A percentile compares a stretch with the other conserved stretches of the same genome.
These are phyloP conservation scores for Hermatobates lingyangjiaoensis DNA, from an alignment of 1,140 invertebrate species.

Conservation along the genomic window DNA sequence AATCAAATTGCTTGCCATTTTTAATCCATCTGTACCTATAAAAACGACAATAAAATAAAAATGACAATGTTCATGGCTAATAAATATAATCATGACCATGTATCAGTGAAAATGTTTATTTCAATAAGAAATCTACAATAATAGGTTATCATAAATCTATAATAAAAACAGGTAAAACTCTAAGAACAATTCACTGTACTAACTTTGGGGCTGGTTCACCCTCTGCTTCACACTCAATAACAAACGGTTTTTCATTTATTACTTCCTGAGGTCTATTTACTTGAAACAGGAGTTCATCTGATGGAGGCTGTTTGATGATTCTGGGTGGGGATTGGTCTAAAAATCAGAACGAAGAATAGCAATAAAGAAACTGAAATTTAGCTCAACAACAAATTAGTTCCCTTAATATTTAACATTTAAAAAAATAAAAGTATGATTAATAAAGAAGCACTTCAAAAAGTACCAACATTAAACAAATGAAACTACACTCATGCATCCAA, in stretches of 20 bases:
- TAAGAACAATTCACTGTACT: slow-evolving; percentile 23
- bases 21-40: slow-evolving; percentile 86
- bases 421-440: too few species aligned
- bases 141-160: background rate
- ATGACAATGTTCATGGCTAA: background rate
- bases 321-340: slow-evolving; percentile 65
- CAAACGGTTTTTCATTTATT: slow-evolving; percentile 83
- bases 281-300: slow-evolving; percentile 78
- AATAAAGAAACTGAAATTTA: too few species aligned
- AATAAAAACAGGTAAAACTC: background rate
- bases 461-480: too few species aligned
- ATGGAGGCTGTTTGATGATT: slow-evolving; percentile 78
- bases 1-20: slow-evolving; percentile 81
- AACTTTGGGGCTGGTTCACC: slow-evolving; percentile 76
- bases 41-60: slow-evolving; percentile 16
- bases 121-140: background rate
- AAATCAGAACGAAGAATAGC: slow-evolving; percentile 8
- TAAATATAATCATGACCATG: too few species aligned
- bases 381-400: too few species aligned
- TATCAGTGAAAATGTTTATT: too few species aligned
- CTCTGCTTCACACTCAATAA: slow-evolving; percentile 86
- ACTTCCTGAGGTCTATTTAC: slow-evolving; percentile 46
- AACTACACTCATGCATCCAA: too few species aligned
- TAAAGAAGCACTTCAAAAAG: too few species aligned
- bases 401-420: too few species aligned